Base-by-base conservation (phyloP, 2,888 invertebrate genomes). In the Aphidoletes aphidimyza region DNA sequence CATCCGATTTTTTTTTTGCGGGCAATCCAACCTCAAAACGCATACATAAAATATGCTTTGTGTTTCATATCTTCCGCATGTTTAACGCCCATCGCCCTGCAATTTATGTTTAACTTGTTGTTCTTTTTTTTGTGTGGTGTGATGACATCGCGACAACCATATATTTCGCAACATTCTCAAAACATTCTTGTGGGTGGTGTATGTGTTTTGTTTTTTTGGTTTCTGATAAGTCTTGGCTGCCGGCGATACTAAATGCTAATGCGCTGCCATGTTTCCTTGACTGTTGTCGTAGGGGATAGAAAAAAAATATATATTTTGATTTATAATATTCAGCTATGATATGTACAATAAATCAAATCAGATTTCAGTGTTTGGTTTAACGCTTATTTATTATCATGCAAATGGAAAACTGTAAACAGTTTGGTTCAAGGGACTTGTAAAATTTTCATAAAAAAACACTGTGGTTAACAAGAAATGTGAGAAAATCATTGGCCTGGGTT, bases 301-400 rank as follows among this genome's bases (percentile, higher is more conserved):
- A 14, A 37, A 59, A n/a, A 37, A n/a, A n/a, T n/a, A n/a, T n/a
- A 81, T 37, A 81, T 81, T 81, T 81, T 81, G 81, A 81, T 81
- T 81, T 81, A 81, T 81, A 81, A 81, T 81, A 81, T 81, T 81
- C 81, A 81, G 22, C 81, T 81, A 81, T 81, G 81, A 81, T 37
- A 36, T n/a, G n/a, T 1, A 81, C 22, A 81, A 81, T 81, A 81
- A 81, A 81, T 81, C 81, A 81, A 36, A 81, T 78, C 78, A 36
- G 78, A 78, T 78, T 78, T 78, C 78, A 36, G 14, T 81, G 81
- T 36, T 81, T 81, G 81, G 81, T 81, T 81, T 81, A 37, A 81
- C 81, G 37, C 37, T 36, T 81, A 81, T 81, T 81, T 81, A 81
- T 81, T 30, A 69, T 14, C 14, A 30, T 30, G 34, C 69, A n/a